Conservation (phyloP, 2,113 vertebrate species). For the Sturnus vulgaris region DNA sequence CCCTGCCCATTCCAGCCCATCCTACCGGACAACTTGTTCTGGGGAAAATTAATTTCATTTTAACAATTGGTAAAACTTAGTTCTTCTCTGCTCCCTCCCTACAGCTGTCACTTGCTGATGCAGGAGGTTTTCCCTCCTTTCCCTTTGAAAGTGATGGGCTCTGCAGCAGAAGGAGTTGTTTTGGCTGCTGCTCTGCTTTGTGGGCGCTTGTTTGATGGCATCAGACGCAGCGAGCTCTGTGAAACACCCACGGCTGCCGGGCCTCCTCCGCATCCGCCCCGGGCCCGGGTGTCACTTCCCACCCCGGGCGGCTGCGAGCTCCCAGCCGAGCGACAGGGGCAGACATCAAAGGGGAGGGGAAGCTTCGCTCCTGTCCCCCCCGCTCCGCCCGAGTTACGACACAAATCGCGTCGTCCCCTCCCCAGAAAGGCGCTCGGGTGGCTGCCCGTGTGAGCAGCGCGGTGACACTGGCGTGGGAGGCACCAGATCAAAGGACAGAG, state of each 20-base stretch:
- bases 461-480: not conserved
- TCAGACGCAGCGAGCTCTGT: not conserved
- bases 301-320: not conserved
- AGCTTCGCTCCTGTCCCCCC: not conserved
- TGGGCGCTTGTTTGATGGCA: not conserved
- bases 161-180: not conserved
- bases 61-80: not conserved
- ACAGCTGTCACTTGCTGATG: not conserved
- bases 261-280: slow-evolving; percentile 28
- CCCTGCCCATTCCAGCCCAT: not conserved
- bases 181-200: not conserved
- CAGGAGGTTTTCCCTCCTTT: not conserved
- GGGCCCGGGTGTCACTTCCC: slow-evolving; percentile 6
- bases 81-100: not conserved
- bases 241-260: slow-evolving; percentile 6
- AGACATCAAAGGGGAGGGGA: not conserved
- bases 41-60: not conserved
- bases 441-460: not conserved
- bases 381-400: not conserved
- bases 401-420: not conserved
- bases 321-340: not conserved
- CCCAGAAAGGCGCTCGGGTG: not conserved
- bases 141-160: not conserved
- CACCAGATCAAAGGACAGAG: not conserved
- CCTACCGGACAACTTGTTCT: not conserved